A percentile compares a stretch with the other conserved stretches of the same genome.
Conservation (phyloP, 2,888 invertebrate species). For the Erebia aethiops region DNA sequence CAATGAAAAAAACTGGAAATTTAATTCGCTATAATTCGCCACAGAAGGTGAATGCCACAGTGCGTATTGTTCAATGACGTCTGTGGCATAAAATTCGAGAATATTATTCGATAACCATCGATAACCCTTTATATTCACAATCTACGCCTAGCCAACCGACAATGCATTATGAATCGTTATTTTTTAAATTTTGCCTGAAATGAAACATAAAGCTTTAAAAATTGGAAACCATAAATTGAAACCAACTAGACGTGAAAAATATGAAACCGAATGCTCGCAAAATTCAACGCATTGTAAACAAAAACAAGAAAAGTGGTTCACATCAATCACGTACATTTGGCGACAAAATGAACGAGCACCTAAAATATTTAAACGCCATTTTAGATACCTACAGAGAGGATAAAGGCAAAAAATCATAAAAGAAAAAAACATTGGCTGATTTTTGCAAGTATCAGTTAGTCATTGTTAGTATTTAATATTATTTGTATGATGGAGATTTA, state of each 20-base stretch:
- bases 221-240: neutral
- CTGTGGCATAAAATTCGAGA: too few species aligned
- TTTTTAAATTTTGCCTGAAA: neutral
- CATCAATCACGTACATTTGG: slow-evolving; percentile 47
- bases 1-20: too few species aligned
- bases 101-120: too few species aligned
- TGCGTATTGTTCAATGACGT: too few species aligned
- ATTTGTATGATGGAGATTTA: too few species aligned
- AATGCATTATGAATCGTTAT: neutral
- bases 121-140: too few species aligned
- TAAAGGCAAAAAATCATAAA: neutral
- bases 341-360: slow-evolving; percentile 39
- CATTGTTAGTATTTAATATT: too few species aligned
- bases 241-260: slow-evolving; percentile 2
- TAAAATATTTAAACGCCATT: neutral
- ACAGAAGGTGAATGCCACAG: too few species aligned
- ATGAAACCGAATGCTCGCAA: neutral
- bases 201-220: neutral
- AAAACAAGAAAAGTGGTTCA: slow-evolving; percentile 40
- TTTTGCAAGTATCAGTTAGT: too few species aligned
- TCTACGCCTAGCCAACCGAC: too few species aligned
- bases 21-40: too few species aligned
- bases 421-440: neutral
- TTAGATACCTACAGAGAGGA: neutral
- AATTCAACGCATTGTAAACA: slow-evolving; percentile 21